Conservation (phyloP, 2,888 invertebrate genomes). For the Elmis aenea region DNA sequence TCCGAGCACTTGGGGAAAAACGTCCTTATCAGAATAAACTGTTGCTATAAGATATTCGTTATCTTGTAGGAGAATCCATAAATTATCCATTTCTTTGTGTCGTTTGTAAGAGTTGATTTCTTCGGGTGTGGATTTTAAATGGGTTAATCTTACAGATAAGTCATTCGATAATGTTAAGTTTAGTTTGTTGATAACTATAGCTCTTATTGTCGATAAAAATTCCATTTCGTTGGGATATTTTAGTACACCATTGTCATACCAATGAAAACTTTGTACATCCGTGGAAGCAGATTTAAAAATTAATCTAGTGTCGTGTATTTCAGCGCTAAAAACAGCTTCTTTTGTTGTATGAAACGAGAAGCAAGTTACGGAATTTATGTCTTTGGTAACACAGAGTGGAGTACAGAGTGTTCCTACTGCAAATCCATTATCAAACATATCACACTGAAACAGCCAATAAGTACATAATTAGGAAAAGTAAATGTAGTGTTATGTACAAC, state of each 20-base stretch:
- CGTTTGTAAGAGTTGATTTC: slow-evolving; percentile 43
- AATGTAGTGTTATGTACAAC: slow-evolving; percentile 1
- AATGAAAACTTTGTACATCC: slow-evolving; percentile 44
- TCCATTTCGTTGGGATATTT: slow-evolving; percentile 53
- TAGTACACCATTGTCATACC: slow-evolving; percentile 46
- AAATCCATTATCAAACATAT: slow-evolving; percentile 49
- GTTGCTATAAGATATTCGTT: slow-evolving; percentile 61
- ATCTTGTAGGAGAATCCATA: slow-evolving; percentile 61
- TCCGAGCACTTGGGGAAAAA: slow-evolving; percentile 62
- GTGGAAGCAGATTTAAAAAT: slow-evolving; percentile 55
- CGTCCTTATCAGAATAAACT: slow-evolving; percentile 54
- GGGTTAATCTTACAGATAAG: slow-evolving; percentile 48
- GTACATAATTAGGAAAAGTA: slow-evolving; percentile 2
- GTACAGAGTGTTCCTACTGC: slow-evolving; percentile 61
- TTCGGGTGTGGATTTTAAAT: slow-evolving; percentile 47
- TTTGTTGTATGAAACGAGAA: slow-evolving; percentile 58
- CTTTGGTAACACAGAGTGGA: slow-evolving; percentile 54
- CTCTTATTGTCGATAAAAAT: slow-evolving; percentile 50
- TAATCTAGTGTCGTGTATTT: slow-evolving; percentile 54
- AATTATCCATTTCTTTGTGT: slow-evolving; percentile 54
- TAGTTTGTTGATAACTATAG: slow-evolving; percentile 50
- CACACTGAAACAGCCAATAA: slow-evolving; percentile 50
- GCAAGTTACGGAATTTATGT: slow-evolving; percentile 55
- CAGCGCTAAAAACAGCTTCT: slow-evolving; percentile 57
- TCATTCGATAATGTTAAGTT: slow-evolving; percentile 51